phyloP scores from a whole-genome alignment of 37 sponge, comb jelly and placozoan genomes.

The Petrosia ficiformis region DNA sequence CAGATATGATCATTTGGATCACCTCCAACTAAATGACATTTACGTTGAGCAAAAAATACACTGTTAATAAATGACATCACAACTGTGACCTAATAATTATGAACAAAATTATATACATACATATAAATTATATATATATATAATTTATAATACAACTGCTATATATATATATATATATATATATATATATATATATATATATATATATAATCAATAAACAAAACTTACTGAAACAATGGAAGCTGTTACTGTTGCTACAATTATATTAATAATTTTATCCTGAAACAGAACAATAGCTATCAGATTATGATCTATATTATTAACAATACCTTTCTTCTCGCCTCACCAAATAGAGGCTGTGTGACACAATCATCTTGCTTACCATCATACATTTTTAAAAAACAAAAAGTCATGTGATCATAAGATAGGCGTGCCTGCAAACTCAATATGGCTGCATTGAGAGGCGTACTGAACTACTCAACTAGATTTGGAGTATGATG shows the following conservation, averaged over 20 bases:
- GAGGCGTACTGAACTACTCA: not conserved
- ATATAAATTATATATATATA: too few species aligned
- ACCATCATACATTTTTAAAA: too few species aligned
- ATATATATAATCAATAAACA: not conserved
- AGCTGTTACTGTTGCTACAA: constrained; percentile 35
- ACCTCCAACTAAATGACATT: not conserved
- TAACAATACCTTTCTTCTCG: constrained; percentile 45
- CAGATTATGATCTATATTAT: not conserved
- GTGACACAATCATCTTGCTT: not conserved
- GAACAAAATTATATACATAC: too few species aligned
- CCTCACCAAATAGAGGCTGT: constrained; percentile 52
- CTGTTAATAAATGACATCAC: not conserved
- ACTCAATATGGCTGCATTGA: not conserved
- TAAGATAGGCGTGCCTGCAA: not conserved
- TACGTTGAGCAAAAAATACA: not conserved
- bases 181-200: too few species aligned
- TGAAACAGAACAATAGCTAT: constrained; percentile 24
- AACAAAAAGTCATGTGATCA: not conserved
- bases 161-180: too few species aligned
- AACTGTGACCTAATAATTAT: not conserved
- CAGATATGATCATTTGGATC: constrained; percentile 16
- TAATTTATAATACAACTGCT: too few species aligned
- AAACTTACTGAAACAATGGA: not conserved
- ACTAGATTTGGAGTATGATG: too few species aligned
- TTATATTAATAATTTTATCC: constrained; percentile 64